Evolutionary conservation across 2,888 invertebrate genomes (phyloP), one percentile per base, ranked within the genome.

Genomic region (Augochlorella aurata): DNA sequence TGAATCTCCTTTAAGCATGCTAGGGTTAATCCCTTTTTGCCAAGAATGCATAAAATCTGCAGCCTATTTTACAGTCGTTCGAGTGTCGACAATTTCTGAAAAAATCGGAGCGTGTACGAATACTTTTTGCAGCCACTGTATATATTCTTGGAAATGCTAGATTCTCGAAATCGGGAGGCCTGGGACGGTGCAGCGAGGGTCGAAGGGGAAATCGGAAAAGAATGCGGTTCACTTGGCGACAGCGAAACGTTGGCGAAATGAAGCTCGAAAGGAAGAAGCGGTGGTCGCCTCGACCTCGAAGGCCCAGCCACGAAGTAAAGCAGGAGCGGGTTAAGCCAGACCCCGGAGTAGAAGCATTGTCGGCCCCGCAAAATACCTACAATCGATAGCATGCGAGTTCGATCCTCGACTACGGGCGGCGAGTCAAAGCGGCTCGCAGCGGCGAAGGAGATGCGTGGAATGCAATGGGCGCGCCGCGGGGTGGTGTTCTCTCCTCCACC

Each of bases 401-500:
- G 88, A 89, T 89, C 83, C 79, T 86, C 78, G 82, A 83, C 68
- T 68, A 71, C 79, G 85, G 85, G 85, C 91, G 90, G 89, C 89
- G 84, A 90, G 89, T 91, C 92, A 91, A 90, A 92, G 92, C 90
- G 89, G 88, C 86, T 86, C 82, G 85, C 89, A 89, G 84, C 89
- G 90, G 85, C 89, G 88, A 92, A 91, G 89, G 92, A 29, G 29
- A 92, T 90, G 92, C 89, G 89, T 91, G 91, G 92, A 92, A 92
- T 92, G 92, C 91, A 91, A 89, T 91, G 91, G 92, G 91, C 91
- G 92, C 90, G 92, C 92, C 92, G 84, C 87, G 87, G 91, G 91
- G 89, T 91, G 90, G 87, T 88, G 87, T 79, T 83, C 82, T 80
- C 83, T 83, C 50, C 78, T 78, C 81, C 85, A 44, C 78, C 74